Evolutionary conservation across 2,797 vertebrate species (phyloP).

Genomic region (Sarcoramphus papa): DNA sequence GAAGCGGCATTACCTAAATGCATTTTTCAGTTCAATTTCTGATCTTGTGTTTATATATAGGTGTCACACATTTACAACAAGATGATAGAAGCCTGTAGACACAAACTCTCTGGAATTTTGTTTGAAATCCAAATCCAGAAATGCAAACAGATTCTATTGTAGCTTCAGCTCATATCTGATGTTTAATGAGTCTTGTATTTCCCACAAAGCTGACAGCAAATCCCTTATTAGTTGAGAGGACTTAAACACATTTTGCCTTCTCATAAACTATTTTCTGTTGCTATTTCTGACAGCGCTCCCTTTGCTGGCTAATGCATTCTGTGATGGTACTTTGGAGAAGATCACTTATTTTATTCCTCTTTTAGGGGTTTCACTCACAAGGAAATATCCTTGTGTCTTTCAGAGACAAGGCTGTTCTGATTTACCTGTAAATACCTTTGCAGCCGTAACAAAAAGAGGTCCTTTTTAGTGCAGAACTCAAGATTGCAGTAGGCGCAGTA

Average conservation of each 20-base stretch:
- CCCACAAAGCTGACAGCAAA: background rate
- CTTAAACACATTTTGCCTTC: background rate
- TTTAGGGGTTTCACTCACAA: background rate
- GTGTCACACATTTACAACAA: background rate
- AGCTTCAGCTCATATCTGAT: background rate
- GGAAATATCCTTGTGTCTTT: background rate
- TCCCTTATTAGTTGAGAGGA: background rate
- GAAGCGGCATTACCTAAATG: background rate
- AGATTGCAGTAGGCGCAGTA: background rate
- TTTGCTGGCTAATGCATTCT: background rate
- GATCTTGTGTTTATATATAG: background rate
- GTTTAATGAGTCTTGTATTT: background rate
- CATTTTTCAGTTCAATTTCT: background rate
- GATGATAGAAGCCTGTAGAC: background rate
- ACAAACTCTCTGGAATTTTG: background rate
- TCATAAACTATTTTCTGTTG: background rate
- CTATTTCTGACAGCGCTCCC: background rate
- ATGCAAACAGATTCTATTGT: background rate
- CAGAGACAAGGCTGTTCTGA: background rate
- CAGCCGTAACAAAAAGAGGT: background rate
- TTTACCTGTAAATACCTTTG: background rate
- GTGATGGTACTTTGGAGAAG: background rate
- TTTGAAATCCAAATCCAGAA: background rate
- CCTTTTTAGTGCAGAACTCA: background rate
- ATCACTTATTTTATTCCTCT: background rate